phyloP scores from a whole-genome alignment of 2,888 invertebrate genomes.

The Drosophila bunnanda region DNA sequence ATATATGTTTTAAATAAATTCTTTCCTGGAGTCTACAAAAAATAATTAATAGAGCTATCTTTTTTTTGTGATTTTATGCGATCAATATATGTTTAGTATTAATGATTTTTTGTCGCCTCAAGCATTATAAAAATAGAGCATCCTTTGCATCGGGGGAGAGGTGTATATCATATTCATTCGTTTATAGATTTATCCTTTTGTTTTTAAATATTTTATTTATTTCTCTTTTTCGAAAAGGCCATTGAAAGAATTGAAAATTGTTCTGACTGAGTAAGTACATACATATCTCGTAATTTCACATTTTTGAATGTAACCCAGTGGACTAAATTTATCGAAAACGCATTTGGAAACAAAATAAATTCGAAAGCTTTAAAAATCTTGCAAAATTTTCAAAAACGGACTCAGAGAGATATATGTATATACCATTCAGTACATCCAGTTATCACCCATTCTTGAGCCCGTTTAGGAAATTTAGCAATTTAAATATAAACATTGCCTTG shows the following conservation, averaged over 20 bases:
- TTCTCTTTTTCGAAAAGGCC: slow-evolving; percentile 50
- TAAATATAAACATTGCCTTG: too few species aligned
- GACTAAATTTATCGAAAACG: background rate
- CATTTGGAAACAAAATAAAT: background rate
- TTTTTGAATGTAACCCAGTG: slow-evolving; percentile 4
- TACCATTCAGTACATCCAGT: background rate
- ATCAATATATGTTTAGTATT: slow-evolving; percentile 23
- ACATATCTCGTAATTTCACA: background rate
- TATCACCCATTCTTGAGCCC: background rate
- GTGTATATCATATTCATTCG: slow-evolving; percentile 26
- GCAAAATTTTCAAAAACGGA: too few species aligned
- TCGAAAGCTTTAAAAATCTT: background rate
- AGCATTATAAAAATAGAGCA: slow-evolving; percentile 56
- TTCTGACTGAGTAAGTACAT: slow-evolving; percentile 1
- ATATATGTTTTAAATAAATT: slow-evolving; percentile 41
- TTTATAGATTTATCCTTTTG: slow-evolving; percentile 13
- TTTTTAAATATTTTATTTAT: slow-evolving; percentile 11
- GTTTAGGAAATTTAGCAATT: background rate
- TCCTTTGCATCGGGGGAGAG: slow-evolving; percentile 20
- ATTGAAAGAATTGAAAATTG: slow-evolving; percentile 60
- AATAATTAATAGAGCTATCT: slow-evolving; percentile 22
- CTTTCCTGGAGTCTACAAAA: slow-evolving; percentile 45
- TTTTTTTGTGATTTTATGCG: slow-evolving; percentile 9
- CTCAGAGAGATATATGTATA: background rate
- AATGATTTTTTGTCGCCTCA: slow-evolving; percentile 23